Base-by-base conservation (phyloP, 1,140 invertebrate species). In the Melipona quadrifasciata region DNA sequence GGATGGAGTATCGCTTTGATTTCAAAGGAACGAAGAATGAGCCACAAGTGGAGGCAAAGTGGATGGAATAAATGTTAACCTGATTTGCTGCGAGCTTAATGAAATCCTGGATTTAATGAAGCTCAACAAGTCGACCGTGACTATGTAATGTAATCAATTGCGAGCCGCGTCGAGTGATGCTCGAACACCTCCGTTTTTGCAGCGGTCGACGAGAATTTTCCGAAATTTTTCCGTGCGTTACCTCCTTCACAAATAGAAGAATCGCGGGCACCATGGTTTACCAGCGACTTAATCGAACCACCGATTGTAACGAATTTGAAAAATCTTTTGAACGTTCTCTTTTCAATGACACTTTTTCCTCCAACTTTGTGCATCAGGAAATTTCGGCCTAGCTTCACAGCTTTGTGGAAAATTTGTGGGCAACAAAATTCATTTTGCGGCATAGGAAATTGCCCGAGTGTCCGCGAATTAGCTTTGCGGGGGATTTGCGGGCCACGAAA, bases 81-180 rank as follows among this genome's bases (percentile, higher is more conserved):
- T 65, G 82, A 84, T 84, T 80, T 34, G 82, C 34, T 31, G 57
- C 47, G 58, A 55, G 68, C 57, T 84, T 84, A 84, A 84, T 84
- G 82, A 80, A 84, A 84, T 80, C 82, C 70, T 39, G 31, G 77
- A 72, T 84, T 84, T 84, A 80, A 80, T 73, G 77, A 73, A 72
- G 70, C 58, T 80, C 82, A 80, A 80, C 82, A 72, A 80, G 77
- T 80, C 82, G 47, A 71, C 39, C 67, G 67, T 27, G 67, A 34
- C 70, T 58, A n/a, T 61, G 31, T 84, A 80, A 74, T 80, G 68
- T 31, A 84, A 84, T 84, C 58, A 84, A 80, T 80, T 71, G 39
- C 58, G 16, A 21, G 19, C 70, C 34, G 68, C 55, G 53, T 47
- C 39, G 21, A 72, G 70, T 19, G 73, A 55, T 65, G 1, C n/a